Conservation (phyloP, 2,113 vertebrate species). For the Eulemur rufifrons region DNA sequence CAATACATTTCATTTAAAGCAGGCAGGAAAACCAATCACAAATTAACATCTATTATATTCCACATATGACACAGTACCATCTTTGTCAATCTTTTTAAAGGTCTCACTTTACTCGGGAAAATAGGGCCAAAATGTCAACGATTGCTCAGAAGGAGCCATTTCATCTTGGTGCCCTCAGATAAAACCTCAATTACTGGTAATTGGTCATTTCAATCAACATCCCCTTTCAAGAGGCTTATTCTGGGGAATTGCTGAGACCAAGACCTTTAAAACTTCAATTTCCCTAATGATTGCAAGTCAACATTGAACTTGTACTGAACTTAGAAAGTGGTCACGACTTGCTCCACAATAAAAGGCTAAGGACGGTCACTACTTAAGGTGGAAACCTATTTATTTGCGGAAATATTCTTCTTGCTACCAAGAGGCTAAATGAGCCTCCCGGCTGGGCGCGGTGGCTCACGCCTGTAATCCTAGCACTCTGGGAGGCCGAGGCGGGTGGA, state of each 20-base stretch:
- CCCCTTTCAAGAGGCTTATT: not conserved
- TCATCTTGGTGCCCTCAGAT: not conserved
- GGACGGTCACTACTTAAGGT: not conserved
- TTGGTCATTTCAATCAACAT: not conserved
- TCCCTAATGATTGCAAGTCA: not conserved
- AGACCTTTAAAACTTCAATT: slow-evolving; percentile 23
- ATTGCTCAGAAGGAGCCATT: not conserved
- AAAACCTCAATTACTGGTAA: slow-evolving; percentile 26
- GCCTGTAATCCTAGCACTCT: too few species aligned
- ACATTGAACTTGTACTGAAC: not conserved
- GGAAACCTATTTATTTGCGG: not conserved
- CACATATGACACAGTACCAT: not conserved
- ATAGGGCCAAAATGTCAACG: not conserved
- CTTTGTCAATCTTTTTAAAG: not conserved
- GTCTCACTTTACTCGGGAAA: not conserved
- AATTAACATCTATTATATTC: not conserved
- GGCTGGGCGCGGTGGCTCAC: too few species aligned
- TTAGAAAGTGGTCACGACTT: not conserved
- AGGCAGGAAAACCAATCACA: not conserved
- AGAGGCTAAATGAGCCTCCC: not conserved
- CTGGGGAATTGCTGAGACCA: not conserved
- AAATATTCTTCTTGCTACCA: not conserved
- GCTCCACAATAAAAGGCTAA: not conserved
- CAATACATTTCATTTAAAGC: slow-evolving; percentile 27
- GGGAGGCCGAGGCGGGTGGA: too few species aligned